Percentiles rank a stretch among this genome's conserved stretches.
Evolutionary conservation across 2,113 vertebrate species (phyloP).

Genomic region (Mobula birostris): DNA sequence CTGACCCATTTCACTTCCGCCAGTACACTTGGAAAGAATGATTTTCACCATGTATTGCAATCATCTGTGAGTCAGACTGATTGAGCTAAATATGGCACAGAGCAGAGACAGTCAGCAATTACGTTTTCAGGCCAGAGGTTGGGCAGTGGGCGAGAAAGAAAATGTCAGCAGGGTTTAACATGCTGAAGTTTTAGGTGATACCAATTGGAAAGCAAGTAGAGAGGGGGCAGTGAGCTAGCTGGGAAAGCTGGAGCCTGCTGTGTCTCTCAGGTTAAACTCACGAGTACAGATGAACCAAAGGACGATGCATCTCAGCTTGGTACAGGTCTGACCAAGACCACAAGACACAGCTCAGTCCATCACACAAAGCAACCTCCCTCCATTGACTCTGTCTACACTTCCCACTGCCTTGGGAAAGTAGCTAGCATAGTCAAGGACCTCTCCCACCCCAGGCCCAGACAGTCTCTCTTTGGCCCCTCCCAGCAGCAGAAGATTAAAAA

Average conservation of each 20-base stretch:
- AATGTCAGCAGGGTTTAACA: not conserved
- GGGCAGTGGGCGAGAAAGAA: not conserved
- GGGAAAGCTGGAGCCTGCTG: not conserved
- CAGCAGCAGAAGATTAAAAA: too few species aligned
- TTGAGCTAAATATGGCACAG: not conserved
- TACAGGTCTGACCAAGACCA: too few species aligned
- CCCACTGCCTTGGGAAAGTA: too few species aligned
- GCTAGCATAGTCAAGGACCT: too few species aligned
- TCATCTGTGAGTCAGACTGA: not conserved
- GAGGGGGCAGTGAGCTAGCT: too few species aligned
- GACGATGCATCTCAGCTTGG: too few species aligned
- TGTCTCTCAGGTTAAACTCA: not conserved
- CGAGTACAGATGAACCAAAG: not conserved
- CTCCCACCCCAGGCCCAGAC: too few species aligned
- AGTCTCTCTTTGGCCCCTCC: too few species aligned
- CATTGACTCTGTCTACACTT: too few species aligned
- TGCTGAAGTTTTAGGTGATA: not conserved
- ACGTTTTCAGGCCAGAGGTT: not conserved
- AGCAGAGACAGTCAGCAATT: not conserved
- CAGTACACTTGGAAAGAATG: not conserved
- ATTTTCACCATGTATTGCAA: not conserved
- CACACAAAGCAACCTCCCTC: too few species aligned
- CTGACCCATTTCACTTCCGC: not conserved
- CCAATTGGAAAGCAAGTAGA: not conserved
- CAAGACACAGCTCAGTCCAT: too few species aligned